Evolutionary conservation across 2,797 vertebrate genomes (phyloP).

Genomic region (Galagoides demidoff): DNA sequence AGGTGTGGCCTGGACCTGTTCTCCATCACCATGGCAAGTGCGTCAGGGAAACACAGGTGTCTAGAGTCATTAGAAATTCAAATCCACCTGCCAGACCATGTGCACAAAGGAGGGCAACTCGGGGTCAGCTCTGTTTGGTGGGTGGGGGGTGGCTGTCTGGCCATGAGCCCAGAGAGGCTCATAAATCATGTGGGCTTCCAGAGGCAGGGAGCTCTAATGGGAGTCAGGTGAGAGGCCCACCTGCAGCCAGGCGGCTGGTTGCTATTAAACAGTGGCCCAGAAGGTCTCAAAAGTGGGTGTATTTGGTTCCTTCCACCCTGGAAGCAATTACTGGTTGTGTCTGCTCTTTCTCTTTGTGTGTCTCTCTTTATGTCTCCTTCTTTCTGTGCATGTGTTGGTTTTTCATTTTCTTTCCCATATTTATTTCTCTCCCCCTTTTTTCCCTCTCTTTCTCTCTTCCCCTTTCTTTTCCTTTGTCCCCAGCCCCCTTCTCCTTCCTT

Average conservation of each 20-base stretch:
- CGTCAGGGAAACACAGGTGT: constrained; percentile 69
- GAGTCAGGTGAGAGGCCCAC: constrained; percentile 65
- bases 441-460: neutral
- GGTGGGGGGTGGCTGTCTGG: constrained; percentile 40
- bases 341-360: neutral
- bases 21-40: constrained; percentile 69
- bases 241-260: constrained; percentile 36
- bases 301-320: constrained; percentile 41
- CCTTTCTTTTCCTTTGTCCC: neutral
- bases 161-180: neutral
- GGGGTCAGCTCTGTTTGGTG: constrained; percentile 13
- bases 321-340: constrained; percentile 31
- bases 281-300: constrained; percentile 8
- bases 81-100: constrained; percentile 67
- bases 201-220: neutral
- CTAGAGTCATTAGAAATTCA: constrained; percentile 57
- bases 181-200: constrained; percentile 59
- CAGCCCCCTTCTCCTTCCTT: neutral
- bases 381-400: neutral
- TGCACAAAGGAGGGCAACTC: constrained; percentile 18
- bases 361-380: neutral
- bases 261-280: constrained; percentile 62
- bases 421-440: neutral
- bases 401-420: neutral
- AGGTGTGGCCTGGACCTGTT: constrained; percentile 54